Base-by-base conservation (phyloP, 1,140 invertebrate genomes). In the Gryllus bimaculatus region DNA sequence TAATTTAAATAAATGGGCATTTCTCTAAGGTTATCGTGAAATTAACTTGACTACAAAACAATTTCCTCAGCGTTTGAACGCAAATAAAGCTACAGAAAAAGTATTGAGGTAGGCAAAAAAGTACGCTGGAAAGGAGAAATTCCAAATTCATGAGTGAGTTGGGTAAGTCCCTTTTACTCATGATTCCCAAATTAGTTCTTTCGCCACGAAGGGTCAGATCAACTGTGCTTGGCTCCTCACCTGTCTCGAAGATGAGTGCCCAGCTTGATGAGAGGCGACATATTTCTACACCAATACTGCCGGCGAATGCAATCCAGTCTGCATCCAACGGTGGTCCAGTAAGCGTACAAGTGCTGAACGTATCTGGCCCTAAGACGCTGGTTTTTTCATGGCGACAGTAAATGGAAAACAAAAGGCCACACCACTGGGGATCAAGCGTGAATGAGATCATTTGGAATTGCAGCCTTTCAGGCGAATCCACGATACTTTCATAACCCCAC, bases 221-320 rank as follows among this genome's bases (percentile, higher is more conserved):
- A 39, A 39, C 26, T 39, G 54, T 18, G 54, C 18, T 13, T 10
- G 47, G 76, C 47, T 6, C 12, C 48, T 77, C 76, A 83, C 82
- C 82, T 78, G 83, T 79, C 73, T 83, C 81, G 26, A 82, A 48
- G 26, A 82, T 78, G 21, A 81, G 47, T 73, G 81, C 80, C 80
- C 83, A 83, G 10, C 81, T 80, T 20, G 82, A 81, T 48, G 82
- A 82, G 10, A 83, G 76, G 13, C 77, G 75, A 76, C 82, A 83
- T 20, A 83, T 74, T 76, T 83, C 82, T 18, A 82, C 80, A 10
- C 83, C 82, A 21, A 83, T 39, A 49, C 79, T 83, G 13, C 82
- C 81, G 15, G 83, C 81, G 13, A 82, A 80, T 13, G 82, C 80
- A 74, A 83, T 79, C 76, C 82, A 79, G 74, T 82, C 82, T 8